phyloP scores from a whole-genome alignment of 2,113 vertebrate species.

The Ascaphus truei region DNA sequence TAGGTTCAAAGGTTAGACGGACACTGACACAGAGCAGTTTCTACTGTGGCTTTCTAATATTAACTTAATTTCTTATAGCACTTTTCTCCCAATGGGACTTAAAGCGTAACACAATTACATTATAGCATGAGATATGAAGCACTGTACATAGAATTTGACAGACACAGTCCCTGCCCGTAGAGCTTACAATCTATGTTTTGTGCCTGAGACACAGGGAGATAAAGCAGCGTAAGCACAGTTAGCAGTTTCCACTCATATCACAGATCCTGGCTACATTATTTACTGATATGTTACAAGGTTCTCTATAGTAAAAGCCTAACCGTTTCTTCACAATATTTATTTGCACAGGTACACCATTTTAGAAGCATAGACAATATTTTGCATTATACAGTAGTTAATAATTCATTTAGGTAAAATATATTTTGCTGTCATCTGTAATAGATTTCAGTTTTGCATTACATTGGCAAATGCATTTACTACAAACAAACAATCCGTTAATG shows the following conservation, averaged over 20 bases:
- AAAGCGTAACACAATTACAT: too few relatives aligned
- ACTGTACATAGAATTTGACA: too few relatives aligned
- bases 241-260: background rate
- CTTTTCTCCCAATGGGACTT: too few relatives aligned
- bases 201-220: too few relatives aligned
- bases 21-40: too few relatives aligned
- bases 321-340: background rate
- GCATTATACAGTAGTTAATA: constrained; percentile 11
- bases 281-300: background rate
- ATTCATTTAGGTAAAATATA: constrained; percentile 21
- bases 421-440: background rate
- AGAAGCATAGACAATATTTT: background rate
- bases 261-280: background rate
- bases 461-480: constrained; percentile 16
- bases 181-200: too few relatives aligned
- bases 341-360: background rate
- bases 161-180: too few relatives aligned
- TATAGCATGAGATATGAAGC: too few relatives aligned
- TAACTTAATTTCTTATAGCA: too few relatives aligned
- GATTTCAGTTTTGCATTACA: background rate
- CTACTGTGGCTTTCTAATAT: too few relatives aligned
- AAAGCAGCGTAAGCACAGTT: too few relatives aligned
- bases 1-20: too few relatives aligned
- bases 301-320: background rate
- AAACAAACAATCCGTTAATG: constrained; percentile 18